Evolutionary conservation across 2,113 vertebrate genomes (phyloP).

Genomic region (Corythaixoides concolor): DNA sequence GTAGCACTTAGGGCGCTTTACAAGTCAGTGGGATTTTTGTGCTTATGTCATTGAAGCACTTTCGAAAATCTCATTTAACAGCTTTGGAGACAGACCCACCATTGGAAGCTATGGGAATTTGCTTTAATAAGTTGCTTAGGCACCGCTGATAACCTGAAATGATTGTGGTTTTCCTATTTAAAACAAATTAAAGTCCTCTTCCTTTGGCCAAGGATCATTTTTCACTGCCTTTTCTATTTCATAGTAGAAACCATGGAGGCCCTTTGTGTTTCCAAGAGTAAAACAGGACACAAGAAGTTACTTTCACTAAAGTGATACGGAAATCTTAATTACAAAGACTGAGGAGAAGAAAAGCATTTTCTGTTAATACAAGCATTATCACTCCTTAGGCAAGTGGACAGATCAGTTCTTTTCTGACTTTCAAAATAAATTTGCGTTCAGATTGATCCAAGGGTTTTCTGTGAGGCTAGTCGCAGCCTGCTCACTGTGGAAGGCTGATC

Average conservation of each 20-base stretch:
- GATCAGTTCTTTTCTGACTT: slow-evolving; percentile 3
- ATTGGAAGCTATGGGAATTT: background rate
- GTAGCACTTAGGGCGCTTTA: background rate
- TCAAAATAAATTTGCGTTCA: background rate
- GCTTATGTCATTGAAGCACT: background rate
- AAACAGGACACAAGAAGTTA: background rate
- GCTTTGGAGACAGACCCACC: background rate
- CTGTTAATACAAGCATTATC: background rate
- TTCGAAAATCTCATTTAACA: background rate
- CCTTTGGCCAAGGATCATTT: background rate
- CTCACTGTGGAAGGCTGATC: background rate
- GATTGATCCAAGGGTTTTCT: background rate
- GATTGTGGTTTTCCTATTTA: background rate
- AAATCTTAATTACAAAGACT: background rate
- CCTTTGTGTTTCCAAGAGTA: background rate
- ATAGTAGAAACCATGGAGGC: background rate
- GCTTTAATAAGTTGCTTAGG: background rate
- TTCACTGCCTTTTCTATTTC: background rate
- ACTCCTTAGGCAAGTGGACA: background rate
- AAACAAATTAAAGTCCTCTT: background rate
- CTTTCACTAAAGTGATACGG: background rate
- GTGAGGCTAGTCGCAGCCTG: fast-evolving
- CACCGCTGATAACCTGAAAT: background rate
- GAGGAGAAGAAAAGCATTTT: background rate
- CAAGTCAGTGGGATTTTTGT: background rate